Conservation (phyloP, 2,888 invertebrate species). For the Diarsia dahlii region DNA sequence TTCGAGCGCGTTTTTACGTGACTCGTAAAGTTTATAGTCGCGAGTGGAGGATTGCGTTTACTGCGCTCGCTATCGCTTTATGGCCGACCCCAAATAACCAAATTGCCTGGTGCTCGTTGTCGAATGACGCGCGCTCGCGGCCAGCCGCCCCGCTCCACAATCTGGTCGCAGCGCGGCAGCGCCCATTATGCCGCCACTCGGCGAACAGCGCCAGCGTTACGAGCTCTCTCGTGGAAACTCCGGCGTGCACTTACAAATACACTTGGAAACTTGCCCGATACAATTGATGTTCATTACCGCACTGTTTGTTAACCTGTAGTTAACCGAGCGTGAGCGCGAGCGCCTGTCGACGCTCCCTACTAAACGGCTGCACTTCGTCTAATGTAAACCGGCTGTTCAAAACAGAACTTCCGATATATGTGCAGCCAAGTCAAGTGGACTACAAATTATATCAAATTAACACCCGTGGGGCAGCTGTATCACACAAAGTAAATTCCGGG, state of each 20-base stretch:
- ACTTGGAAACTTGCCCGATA: conserved; percentile 84
- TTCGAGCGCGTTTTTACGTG: conserved; percentile 91
- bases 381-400: conserved; percentile 60
- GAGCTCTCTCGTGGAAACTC: conserved; percentile 77
- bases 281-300: conserved; percentile 81
- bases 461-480: conserved; percentile 77
- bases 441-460: conserved; percentile 78
- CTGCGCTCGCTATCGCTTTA: conserved; percentile 90
- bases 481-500: conserved; percentile 85
- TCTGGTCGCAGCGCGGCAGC: conserved; percentile 73
- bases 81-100: conserved; percentile 90
- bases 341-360: conserved; percentile 61
- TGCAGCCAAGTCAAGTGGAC: conserved; percentile 61
- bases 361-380: conserved; percentile 58
- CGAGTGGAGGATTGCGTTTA: conserved; percentile 91
- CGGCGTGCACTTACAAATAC: conserved; percentile 76
- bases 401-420: conserved; percentile 43
- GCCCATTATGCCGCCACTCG: conserved; percentile 76
- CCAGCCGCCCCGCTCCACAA: conserved; percentile 62
- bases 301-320: conserved; percentile 75
- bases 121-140: conserved; percentile 77
- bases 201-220: conserved; percentile 72
- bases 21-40: conserved; percentile 91
- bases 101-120: conserved; percentile 86
- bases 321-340: conserved; percentile 61